Evolutionary conservation across 92 coral and sea anemone species (phyloP), one percentile per base, ranked within the genome.

Genomic region (Epizoanthus illoricatus): DNA sequence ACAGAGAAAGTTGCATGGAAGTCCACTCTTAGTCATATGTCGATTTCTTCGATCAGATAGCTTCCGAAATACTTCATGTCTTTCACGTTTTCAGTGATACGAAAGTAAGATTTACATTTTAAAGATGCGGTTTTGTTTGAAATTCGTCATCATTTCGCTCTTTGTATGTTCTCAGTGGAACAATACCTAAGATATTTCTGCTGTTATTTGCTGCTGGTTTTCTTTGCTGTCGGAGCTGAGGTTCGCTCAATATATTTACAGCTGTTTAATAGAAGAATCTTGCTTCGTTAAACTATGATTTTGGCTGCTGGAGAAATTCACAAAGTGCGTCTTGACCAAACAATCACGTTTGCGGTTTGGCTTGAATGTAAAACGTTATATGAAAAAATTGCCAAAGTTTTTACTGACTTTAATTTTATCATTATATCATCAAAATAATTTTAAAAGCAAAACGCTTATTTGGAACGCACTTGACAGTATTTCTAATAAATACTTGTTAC

Each of bases 111-210:
- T 36, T 7, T 68, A 39, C 11, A n/a, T 42, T 78, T 59, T 68
- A 12, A 24, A 39, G 47, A 39, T 5, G 49, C 60, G 21, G 7
- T 76, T 21, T 43, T n/a, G n/a, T 61, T 52, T 10, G 40, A 61
- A 76, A 23, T 76, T 76, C 70, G 59, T 61, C 58, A 63, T 19
- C 64, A 62, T 41, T 36, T 45, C 17, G 43, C 59, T 63, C 62
- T 59, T 49, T 75, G 68, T 75, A 36, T 60, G 69, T 73, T 41
- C 54, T 5, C 43, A 62, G 33, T 73, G 62, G 24, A 49, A 11
- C 33, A 61, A 49, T 73, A 18, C 24, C 56, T 24, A 12, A 18
- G 12, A 39, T 45, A 11, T 63, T 21, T 62, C 60, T 10, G 33
- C 56, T 43, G 82, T 21, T 18, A 19, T 52, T 18, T 43, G 23